Evolutionary conservation across 92 coral and sea anemone genomes (phyloP).

Genomic region (Desmophyllum pertusum): DNA sequence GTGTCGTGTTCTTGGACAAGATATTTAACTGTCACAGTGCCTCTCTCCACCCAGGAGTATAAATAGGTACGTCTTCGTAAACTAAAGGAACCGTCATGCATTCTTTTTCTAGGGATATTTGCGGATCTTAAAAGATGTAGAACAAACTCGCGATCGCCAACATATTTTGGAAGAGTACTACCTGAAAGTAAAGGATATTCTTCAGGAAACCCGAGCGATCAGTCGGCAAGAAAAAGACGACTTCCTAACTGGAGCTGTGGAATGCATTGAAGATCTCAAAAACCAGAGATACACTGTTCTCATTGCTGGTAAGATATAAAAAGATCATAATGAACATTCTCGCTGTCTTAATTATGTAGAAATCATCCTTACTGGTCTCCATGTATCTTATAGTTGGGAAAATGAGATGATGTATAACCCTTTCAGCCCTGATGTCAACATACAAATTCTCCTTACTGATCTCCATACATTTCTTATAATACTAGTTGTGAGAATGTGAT

Average conservation of each 20-base stretch:
- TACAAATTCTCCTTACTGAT: no score
- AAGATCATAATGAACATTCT: neutral
- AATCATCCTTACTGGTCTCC: no score
- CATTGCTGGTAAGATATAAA: slow-evolving; percentile 13
- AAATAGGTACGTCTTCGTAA: no score
- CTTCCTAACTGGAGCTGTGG: neutral
- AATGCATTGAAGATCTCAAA: slow-evolving; percentile 11
- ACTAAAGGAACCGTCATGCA: neutral
- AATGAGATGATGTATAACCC: no score
- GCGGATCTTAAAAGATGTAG: neutral
- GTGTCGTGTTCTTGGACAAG: no score
- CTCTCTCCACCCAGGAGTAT: no score
- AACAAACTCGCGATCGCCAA: slow-evolving; percentile 6
- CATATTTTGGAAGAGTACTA: neutral
- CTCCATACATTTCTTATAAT: no score
- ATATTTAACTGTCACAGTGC: no score
- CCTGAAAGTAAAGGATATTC: neutral
- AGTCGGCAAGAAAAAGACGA: neutral
- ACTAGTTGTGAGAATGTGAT: no score
- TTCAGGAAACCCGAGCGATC: neutral
- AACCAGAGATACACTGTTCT: slow-evolving; percentile 1
- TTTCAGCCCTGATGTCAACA: no score
- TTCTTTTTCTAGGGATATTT: neutral
- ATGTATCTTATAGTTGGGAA: no score
- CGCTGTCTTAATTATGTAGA: neutral